Percentiles rank a stretch among this genome's conserved stretches.
Evolutionary conservation across 2,888 invertebrate species (phyloP).

Genomic region (Sepiola atlantica): DNA sequence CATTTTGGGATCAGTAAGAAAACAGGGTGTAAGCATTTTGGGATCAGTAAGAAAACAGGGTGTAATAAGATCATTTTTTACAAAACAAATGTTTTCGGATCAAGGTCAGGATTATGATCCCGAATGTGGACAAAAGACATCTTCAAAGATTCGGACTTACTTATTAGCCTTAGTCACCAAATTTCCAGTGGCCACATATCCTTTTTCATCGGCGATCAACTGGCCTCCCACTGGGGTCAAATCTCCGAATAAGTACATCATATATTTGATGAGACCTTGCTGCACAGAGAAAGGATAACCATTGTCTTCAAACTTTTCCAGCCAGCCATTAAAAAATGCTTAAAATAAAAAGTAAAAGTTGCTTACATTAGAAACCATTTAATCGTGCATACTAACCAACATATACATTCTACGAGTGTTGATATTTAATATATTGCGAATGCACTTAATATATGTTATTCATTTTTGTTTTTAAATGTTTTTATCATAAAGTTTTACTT

Average conservation of each 20-base stretch:
- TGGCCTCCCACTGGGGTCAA: conserved; percentile 4
- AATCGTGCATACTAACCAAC: neutral
- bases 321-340: neutral
- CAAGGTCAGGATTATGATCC: no score
- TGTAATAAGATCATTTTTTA: no score
- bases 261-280: neutral
- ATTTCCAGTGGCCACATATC: conserved; percentile 33
- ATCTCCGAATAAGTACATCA: conserved; percentile 8
- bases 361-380: neutral
- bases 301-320: neutral
- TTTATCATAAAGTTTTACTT: neutral
- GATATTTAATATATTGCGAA: neutral
- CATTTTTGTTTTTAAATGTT: neutral
- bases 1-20: no score
- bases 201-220: neutral
- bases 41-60: no score
- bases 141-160: neutral
- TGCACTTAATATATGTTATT: no score
- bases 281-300: neutral
- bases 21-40: no score
- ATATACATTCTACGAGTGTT: neutral
- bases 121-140: no score
- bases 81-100: no score
- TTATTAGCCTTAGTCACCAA: neutral
- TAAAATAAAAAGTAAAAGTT: neutral